Evolutionary conservation across 1,140 invertebrate genomes (phyloP), one percentile per base, ranked within the genome.

Genomic region (Aphidius ervi): DNA sequence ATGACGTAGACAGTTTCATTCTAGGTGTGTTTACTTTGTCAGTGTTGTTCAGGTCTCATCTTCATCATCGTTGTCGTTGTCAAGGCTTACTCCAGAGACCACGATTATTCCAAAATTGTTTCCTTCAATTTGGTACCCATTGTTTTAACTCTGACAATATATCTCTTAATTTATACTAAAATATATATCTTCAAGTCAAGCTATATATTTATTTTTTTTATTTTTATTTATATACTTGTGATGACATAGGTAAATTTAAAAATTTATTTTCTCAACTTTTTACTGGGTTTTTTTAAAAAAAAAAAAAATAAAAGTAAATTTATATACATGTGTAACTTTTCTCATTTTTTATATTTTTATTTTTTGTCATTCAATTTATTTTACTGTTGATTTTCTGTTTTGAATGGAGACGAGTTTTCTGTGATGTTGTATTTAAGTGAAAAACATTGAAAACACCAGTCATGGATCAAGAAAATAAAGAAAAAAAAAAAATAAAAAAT

Each of bases 111-210:
- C 37, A 42, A 43, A 60, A 60, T 61, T 56, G 59, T 61, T 56
- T 56, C 59, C 46, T 61, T 61, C 59, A 61, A 61, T 61, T 59
- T 61, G 39, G 20, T 40, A 31, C 23, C 53, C 40, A 61, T 61
- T 61, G 59, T 61, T 41, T 56, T 23, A 16, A 9, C 10, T 6
- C 8, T n/a, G 9, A 56, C 39, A 56, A 56, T 56, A 54, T 54
- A 37, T 5, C 16, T 10, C 2, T 40, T 4, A 55, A 45, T 46
- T 45, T 46, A 49, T 6, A 31, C 4, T 10, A 9, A 7, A 47
- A 41, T 16, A 40, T 23, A 58, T 48, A 23, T 39, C 7, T n/a
- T 4, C 4, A 16, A 9, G 23, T 20, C 49, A 56, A 9, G 50
- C 1, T 37, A 40, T 43, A 43, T 3, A 43, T 43, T 10, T 10